These are phyloP conservation scores for Anastatus disparis DNA, from an alignment of 1,140 invertebrate genomes.

Conservation along the genomic window DNA sequence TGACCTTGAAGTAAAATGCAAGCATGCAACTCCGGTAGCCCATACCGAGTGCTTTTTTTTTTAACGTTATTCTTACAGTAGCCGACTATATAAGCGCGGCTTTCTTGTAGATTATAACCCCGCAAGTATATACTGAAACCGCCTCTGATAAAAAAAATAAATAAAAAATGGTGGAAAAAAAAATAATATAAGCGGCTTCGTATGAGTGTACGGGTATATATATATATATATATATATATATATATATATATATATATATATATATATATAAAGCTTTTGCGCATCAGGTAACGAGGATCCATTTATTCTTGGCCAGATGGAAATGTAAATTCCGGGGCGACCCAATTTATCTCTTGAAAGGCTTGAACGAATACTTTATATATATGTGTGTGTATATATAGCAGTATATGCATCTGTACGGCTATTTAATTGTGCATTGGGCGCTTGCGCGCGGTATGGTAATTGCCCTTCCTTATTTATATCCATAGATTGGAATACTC, in stretches of 20 bases:
- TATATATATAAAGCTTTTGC: background rate
- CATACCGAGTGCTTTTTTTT: no score
- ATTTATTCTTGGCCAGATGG: slow-evolving; percentile 60
- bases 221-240: background rate
- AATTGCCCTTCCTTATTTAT: slow-evolving; percentile 58
- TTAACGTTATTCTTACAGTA: no score
- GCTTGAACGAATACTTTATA: no score
- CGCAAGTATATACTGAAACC: no score
- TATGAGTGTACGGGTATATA: no score
- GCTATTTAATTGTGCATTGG: slow-evolving; percentile 56
- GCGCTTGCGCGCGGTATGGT: slow-evolving; percentile 51
- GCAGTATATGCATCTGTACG: slow-evolving; percentile 43
- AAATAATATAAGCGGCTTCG: background rate
- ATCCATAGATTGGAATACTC: slow-evolving; percentile 38
- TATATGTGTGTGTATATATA: no score
- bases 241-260: no score
- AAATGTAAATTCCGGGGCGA: slow-evolving; percentile 59
- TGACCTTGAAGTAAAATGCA: no score
- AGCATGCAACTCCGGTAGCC: no score
- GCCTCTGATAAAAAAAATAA: background rate
- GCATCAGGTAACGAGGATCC: slow-evolving; percentile 58
- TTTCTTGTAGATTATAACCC: no score
- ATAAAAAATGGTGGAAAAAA: background rate
- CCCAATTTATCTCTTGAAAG: slow-evolving; percentile 56
- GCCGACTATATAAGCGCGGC: no score